These are phyloP conservation scores for Drosophila azteca DNA, from an alignment of 1,140 invertebrate species.

Conservation along the genomic window DNA sequence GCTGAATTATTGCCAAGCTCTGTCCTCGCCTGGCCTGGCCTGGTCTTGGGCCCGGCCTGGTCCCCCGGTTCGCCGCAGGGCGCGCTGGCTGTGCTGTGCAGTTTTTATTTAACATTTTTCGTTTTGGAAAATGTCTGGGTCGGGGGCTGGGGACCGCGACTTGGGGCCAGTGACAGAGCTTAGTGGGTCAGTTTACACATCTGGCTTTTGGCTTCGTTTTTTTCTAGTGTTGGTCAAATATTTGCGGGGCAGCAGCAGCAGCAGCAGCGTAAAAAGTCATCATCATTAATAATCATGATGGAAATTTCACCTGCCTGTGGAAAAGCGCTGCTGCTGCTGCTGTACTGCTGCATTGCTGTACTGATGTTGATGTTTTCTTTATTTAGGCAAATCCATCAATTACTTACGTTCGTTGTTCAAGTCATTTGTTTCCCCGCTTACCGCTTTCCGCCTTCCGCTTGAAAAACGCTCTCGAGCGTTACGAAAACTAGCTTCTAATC, in stretches of 20 bases:
- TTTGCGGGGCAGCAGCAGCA: slow-evolving; percentile 42
- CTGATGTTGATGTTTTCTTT: slow-evolving; percentile 62
- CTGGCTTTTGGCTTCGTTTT: slow-evolving; percentile 51
- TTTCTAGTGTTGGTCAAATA: slow-evolving; percentile 73
- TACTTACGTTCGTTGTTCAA: slow-evolving; percentile 56
- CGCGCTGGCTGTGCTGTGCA: slow-evolving; percentile 31
- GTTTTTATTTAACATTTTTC: slow-evolving; percentile 49
- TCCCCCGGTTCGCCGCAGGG: slow-evolving; percentile 50
- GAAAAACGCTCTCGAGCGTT: slow-evolving; percentile 28
- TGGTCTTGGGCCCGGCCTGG: slow-evolving; percentile 3
- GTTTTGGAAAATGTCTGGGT: slow-evolving; percentile 40
- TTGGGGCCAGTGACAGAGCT: slow-evolving; percentile 17
- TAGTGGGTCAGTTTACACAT: slow-evolving; percentile 76
- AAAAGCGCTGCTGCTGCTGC: slow-evolving; percentile 55
- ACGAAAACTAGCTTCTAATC: slow-evolving; percentile 59
- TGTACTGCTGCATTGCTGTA: slow-evolving; percentile 4
- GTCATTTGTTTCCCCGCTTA: slow-evolving; percentile 46
- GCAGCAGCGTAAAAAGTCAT: slow-evolving; percentile 64
- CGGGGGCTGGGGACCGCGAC: neutral
- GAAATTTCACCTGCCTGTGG: slow-evolving; percentile 75
- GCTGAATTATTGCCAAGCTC: slow-evolving; percentile 63
- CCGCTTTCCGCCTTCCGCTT: no score
- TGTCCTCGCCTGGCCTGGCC: slow-evolving; percentile 16
- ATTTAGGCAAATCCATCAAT: slow-evolving; percentile 76
- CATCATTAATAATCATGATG: slow-evolving; percentile 74